Conservation (phyloP, 92 coral and sea anemone species). For the Umimayanthus kanabou region DNA sequence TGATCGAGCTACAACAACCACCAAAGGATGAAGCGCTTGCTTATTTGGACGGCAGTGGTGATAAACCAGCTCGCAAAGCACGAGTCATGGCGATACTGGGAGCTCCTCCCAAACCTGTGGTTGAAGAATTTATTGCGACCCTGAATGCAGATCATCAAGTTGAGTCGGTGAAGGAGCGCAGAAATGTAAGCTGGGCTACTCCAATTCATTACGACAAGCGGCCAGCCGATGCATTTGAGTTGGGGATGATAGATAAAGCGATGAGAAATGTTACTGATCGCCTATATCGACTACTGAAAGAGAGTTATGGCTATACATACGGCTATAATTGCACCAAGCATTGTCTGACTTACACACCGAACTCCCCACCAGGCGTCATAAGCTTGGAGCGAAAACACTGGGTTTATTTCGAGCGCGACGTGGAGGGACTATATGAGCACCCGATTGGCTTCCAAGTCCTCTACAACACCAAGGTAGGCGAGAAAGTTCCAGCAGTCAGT, state of each 20-base stretch:
- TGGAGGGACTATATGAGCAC: constrained; percentile 23
- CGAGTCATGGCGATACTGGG: constrained; percentile 37
- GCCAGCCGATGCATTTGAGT: constrained; percentile 37
- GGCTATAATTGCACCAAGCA: constrained; percentile 24
- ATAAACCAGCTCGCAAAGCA: constrained; percentile 29
- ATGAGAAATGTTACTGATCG: constrained; percentile 25
- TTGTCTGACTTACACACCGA: constrained; percentile 28
- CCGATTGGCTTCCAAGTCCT: constrained; percentile 40
- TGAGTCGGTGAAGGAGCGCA: too few relatives aligned
- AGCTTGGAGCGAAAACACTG: constrained; percentile 38
- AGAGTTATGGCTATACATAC: constrained; percentile 32
- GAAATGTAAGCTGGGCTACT: not conserved
- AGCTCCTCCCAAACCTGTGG: not conserved
- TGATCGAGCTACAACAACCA: constrained; percentile 37
- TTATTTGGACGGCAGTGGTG: not conserved
- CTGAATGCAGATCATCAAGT: not conserved
- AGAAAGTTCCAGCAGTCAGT: not conserved
- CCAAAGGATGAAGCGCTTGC: constrained; percentile 2
- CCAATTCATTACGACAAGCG: constrained; percentile 25
- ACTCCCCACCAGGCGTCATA: constrained; percentile 28
- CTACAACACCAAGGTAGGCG: constrained; percentile 37
- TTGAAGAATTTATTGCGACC: constrained; percentile 22
- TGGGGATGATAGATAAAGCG: constrained; percentile 8
- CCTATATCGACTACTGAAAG: constrained; percentile 26
- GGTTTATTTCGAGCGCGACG: constrained; percentile 36